These are phyloP conservation scores for Naja naja DNA, from an alignment of 2,113 vertebrate species.

Conservation along the genomic window DNA sequence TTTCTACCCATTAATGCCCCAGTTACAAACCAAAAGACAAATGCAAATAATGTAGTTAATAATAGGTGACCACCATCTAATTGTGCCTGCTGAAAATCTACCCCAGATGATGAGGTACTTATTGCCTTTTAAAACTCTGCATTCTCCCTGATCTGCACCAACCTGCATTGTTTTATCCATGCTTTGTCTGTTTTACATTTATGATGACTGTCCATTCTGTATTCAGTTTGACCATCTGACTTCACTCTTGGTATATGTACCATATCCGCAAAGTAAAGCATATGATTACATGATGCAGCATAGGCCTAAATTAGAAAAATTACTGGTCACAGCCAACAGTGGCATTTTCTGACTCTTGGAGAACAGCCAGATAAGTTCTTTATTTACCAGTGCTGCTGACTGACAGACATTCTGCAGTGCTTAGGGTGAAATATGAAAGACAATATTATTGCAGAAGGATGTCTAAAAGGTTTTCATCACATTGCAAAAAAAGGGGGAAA, in stretches of 20 bases:
- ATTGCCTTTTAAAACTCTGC: background rate
- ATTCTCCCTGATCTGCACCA: background rate
- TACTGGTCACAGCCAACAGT: background rate
- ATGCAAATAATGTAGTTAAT: background rate
- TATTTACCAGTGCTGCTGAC: background rate
- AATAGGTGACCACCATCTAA: background rate
- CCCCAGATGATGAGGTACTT: background rate
- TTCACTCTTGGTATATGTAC: background rate
- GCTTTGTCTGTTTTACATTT: background rate
- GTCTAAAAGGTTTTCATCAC: constrained; percentile 69
- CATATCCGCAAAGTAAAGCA: background rate
- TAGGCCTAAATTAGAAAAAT: background rate
- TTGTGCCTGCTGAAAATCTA: background rate
- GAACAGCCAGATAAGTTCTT: background rate
- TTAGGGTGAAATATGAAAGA: constrained; percentile 30
- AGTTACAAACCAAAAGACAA: background rate
- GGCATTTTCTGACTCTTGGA: background rate
- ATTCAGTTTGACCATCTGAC: background rate
- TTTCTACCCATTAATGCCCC: background rate
- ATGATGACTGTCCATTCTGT: background rate
- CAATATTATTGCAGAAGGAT: constrained; percentile 54
- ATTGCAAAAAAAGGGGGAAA: constrained; percentile 35
- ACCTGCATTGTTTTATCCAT: background rate
- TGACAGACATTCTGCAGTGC: background rate
- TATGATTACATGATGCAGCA: background rate